Evolutionary conservation across 1,140 invertebrate species (phyloP).

Genomic region (Pentalonia nigronervosa): DNA sequence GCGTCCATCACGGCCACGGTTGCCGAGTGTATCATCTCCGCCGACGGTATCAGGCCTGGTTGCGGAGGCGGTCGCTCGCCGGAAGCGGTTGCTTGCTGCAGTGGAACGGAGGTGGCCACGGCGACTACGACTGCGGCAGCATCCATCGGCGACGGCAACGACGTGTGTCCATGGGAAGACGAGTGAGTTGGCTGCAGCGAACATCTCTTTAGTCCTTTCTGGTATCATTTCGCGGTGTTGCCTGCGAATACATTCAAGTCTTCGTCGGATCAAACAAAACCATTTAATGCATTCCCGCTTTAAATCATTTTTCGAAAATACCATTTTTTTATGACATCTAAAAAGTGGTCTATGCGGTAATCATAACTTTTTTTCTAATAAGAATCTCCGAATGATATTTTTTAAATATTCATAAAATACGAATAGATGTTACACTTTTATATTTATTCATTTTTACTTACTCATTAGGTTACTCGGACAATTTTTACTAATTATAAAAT

Average conservation of each 20-base stretch:
- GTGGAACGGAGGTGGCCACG: not conserved
- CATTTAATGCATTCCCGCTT: not conserved
- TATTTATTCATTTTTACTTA: no score
- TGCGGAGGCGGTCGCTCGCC: conserved; percentile 63
- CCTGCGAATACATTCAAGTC: not conserved
- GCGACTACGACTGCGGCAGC: conserved; percentile 60
- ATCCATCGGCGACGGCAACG: conserved; percentile 61
- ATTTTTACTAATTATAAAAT: no score
- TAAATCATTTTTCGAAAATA: not conserved
- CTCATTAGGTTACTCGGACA: no score
- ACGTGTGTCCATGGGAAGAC: conserved; percentile 86
- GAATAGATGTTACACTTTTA: no score
- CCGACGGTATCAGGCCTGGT: not conserved
- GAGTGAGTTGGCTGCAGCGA: conserved; percentile 74
- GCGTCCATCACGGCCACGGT: conserved; percentile 61
- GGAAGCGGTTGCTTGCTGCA: not conserved
- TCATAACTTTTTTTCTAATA: not conserved
- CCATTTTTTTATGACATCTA: not conserved
- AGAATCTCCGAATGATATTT: not conserved
- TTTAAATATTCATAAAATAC: not conserved
- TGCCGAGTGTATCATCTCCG: conserved; percentile 58
- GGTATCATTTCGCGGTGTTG: not conserved
- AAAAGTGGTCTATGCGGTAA: not conserved
- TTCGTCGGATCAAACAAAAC: not conserved
- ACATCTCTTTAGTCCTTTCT: not conserved